A percentile compares a stretch with the other conserved stretches of the same genome.
These are phyloP conservation scores for Drosophila neocordata DNA, from an alignment of 1,140 invertebrate genomes.

Conservation along the genomic window DNA sequence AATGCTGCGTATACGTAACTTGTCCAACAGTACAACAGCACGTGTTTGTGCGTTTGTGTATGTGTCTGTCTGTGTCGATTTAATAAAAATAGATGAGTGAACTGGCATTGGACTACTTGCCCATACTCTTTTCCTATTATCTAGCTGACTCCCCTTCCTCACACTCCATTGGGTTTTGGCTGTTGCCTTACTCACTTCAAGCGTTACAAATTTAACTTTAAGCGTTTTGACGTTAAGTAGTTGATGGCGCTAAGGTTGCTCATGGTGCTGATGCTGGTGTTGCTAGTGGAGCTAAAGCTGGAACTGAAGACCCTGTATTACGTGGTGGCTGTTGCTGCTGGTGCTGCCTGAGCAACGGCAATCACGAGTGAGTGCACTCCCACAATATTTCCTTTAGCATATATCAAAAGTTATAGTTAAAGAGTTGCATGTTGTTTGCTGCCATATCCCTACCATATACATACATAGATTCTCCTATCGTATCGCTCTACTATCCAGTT, in stretches of 20 bases:
- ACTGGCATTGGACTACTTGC: conserved; percentile 56
- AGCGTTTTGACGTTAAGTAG: conserved; percentile 80
- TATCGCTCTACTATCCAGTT: background rate
- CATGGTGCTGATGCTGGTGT: background rate
- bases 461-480: conserved; percentile 1
- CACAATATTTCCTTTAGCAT: conserved; percentile 76
- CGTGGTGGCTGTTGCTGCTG: conserved; percentile 18
- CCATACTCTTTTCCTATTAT: background rate
- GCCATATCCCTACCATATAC: conserved; percentile 16
- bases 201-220: conserved; percentile 80
- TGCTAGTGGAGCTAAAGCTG: conserved; percentile 3
- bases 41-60: conserved; percentile 25
- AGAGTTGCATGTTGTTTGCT: conserved; percentile 66
- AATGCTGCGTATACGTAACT: conserved; percentile 70
- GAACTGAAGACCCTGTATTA: background rate
- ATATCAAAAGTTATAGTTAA: conserved; percentile 81
- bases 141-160: conserved; percentile 23
- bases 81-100: conserved; percentile 79
- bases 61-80: conserved; percentile 51
- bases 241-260: conserved; percentile 52
- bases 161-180: conserved; percentile 74
- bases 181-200: conserved; percentile 66
- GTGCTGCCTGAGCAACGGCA: conserved; percentile 56
- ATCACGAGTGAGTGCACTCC: conserved; percentile 73
- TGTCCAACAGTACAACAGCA: conserved; percentile 32